These are phyloP conservation scores for Leptarthrus brevirostris DNA, from an alignment of 2,888 invertebrate species.

Conservation along the genomic window DNA sequence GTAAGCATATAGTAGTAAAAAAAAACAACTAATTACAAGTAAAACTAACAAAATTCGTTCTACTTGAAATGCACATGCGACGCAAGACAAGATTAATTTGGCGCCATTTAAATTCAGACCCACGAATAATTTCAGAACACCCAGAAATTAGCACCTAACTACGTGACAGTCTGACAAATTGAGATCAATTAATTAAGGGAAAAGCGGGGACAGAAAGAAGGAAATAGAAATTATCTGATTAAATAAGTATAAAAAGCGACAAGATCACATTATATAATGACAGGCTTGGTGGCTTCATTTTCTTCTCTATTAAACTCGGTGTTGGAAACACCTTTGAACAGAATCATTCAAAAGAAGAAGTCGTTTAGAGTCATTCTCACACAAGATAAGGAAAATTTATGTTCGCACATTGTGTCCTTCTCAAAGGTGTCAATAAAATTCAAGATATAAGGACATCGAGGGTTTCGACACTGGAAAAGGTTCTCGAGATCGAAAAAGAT, in stretches of 20 bases:
- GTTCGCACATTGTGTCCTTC: slow-evolving; percentile 50
- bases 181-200: slow-evolving; percentile 15
- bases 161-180: slow-evolving; percentile 5
- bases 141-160: background rate
- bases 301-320: background rate
- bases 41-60: too few species aligned
- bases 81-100: background rate
- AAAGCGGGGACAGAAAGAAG: background rate
- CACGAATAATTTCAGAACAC: background rate
- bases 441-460: background rate
- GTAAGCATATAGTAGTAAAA: too few species aligned
- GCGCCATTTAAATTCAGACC: slow-evolving; percentile 2
- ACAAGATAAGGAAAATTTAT: slow-evolving; percentile 47
- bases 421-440: background rate
- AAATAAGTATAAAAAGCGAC: slow-evolving; percentile 18
- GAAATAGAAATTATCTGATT: slow-evolving; percentile 12
- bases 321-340: background rate
- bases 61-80: background rate
- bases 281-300: slow-evolving; percentile 13
- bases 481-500: background rate
- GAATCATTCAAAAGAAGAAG: slow-evolving; percentile 3
- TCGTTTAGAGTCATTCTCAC: background rate
- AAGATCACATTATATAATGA: slow-evolving; percentile 2
- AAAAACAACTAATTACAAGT: too few species aligned
- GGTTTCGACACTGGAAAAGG: background rate